Base-by-base conservation (phyloP, 2,797 vertebrate genomes). In the Lophius americanus region DNA sequence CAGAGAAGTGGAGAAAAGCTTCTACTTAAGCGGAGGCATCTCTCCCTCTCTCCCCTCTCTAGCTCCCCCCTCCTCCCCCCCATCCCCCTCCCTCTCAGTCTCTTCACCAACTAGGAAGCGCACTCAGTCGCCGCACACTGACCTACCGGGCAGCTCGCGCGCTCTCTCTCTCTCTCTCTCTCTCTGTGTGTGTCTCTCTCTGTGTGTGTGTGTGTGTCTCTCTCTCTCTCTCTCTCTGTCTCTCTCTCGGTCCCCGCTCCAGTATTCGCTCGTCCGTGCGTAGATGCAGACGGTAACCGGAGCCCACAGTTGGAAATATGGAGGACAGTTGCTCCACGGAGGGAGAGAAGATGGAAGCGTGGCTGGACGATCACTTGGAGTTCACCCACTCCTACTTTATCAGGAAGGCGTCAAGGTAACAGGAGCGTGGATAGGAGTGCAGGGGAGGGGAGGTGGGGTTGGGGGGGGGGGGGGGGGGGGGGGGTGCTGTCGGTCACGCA, bases 301-400 rank as follows among this genome's bases (percentile, higher is more conserved):
- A 70, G 64, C 62, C 56, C 60, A 10, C 51, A 39, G 71, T 1
- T 32, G 75, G 71, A 66, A 51, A 49, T 82, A 96, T 96, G 96
- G 95, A 95, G 89, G 73, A 85, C 64, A 47, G 60, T 80, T 86
- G 75, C 52, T 88, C 83, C 82, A 81, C 85, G 64, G 91, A 93
- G 50, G 83, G 74, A 58, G 94, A 96, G 64, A 89, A 91, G 84
- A 93, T 96, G 86, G 97, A 98, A 95, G 96, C 96, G 79, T 98
- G 96, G 96, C 94, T 99, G 91, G 97, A 99, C 80, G 97, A 99
- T 68, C 94, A 98, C 93, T 33, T 88, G 84, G 95, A 97, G 83
- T 98, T 98, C 51, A 83, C 95, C 51, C 94, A 85, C 89, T 96
- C 96, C 43, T 98, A 99, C 94, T 98, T 99, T 82, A 90, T 95